Percentiles rank a stretch among this genome's conserved stretches.
Evolutionary conservation across 2,113 vertebrate genomes (phyloP).

Genomic region (Spheniscus mendiculus): DNA sequence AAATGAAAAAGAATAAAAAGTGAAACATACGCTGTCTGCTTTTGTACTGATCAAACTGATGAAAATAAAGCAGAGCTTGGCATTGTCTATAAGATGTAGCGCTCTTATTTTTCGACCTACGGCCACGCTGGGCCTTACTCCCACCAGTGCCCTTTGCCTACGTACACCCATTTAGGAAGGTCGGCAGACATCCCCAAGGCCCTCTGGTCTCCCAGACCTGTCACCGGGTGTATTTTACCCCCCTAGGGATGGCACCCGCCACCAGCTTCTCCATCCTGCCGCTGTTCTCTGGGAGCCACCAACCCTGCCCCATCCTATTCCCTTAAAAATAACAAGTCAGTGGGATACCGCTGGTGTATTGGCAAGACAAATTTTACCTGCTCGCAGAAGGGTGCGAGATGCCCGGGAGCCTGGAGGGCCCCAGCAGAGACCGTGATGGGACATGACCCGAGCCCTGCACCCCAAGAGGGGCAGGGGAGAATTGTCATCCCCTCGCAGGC

Average conservation of each 20-base stretch:
- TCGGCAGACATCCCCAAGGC: not conserved
- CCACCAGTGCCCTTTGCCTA: not conserved
- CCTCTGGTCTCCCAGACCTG: not conserved
- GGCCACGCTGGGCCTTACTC: rapidly evolving
- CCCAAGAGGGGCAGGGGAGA: not conserved
- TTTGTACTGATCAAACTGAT: slow-evolving; percentile 50
- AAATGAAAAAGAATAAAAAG: slow-evolving; percentile 58
- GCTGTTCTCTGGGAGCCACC: not conserved
- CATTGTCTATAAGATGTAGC: not conserved
- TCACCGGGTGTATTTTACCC: rapidly evolving
- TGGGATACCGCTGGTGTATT: rapidly evolving
- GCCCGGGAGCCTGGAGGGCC: not conserved
- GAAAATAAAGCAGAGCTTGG: slow-evolving; percentile 61
- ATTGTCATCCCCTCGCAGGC: rapidly evolving
- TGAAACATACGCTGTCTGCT: slow-evolving; percentile 26
- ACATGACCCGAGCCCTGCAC: not conserved
- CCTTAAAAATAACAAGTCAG: rapidly evolving
- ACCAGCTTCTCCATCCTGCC: not conserved
- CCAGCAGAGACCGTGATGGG: not conserved
- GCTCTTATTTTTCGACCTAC: not conserved
- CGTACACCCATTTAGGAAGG: rapidly evolving
- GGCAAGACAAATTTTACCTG: not conserved
- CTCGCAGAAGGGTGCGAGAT: not conserved
- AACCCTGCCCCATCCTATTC: not conserved
- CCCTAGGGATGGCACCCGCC: no score